Base-by-base conservation (phyloP, 2,797 vertebrate species). In the Myotis daubentonii region DNA sequence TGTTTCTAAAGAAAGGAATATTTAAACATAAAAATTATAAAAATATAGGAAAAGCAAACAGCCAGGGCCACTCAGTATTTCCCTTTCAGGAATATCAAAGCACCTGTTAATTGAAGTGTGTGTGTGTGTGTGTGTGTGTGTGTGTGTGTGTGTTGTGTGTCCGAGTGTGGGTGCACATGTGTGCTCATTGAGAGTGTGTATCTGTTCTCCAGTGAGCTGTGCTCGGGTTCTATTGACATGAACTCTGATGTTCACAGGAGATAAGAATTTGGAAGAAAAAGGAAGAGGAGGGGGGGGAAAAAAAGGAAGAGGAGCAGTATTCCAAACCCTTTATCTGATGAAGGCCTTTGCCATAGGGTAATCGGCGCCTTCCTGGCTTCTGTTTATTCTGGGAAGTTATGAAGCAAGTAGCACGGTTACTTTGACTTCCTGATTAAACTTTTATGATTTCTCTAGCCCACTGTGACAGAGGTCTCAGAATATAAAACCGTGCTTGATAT, bases 351-450 rank as follows among this genome's bases (percentile, higher is more conserved):
- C 81, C 44, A 23, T 7, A 9, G 78, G 74, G 62, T 70, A 22
- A 30, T 70, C 4, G 12, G 16, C 12, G 9, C 53, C 79, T 68
- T 87, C 62, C 17, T 70, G 82, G 9, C 60, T 94, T 86, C 20
- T 86, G 84, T 87, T 80, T 95, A 71, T 81, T 92, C 78, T 95
- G 85, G 90, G 89, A 88, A 95, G 6, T 90, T 87, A 57, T 23
- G 78, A 93, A 89, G 75, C 68, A 88, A 87, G 76, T 60, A 80
- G 25, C 20, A n/a, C 2, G 7, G 16, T 92, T 95, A 15, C 62
- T 92, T 95, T 60, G 81, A 83, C 81, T 90, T 89, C 47, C 53
- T 75, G 51, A 72, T 65, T 92, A 60, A 80, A 76, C 51, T 33
- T 49, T 33, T 81, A 3, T 84, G 53, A n/a, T 85, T 96, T 87